phyloP scores from a whole-genome alignment of 2,113 vertebrate species.

The Varanus komodoensis region DNA sequence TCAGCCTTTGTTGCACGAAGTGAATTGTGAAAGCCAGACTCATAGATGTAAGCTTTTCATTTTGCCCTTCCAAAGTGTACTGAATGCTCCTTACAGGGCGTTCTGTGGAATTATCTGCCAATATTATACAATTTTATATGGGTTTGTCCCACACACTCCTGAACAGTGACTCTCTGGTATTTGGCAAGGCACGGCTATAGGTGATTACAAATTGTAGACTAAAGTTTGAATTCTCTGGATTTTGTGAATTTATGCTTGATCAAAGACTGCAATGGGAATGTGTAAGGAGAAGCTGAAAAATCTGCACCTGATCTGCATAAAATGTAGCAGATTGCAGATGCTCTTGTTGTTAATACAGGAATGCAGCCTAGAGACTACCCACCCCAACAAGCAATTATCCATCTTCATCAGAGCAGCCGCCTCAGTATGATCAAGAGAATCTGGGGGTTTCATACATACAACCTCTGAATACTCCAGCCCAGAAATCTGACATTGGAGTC shows the following conservation, averaged over 20 bases:
- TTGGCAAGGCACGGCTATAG: neutral
- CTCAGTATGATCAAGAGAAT: neutral
- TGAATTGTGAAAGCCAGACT: conserved; percentile 40
- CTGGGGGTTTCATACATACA: neutral
- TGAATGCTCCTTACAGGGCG: conserved; percentile 29
- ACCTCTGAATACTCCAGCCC: neutral
- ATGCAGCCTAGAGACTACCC: conserved; percentile 63
- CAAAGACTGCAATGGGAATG: conserved; percentile 32
- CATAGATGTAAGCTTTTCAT: neutral
- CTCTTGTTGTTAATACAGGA: conserved; percentile 56
- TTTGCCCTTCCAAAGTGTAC: conserved; percentile 22
- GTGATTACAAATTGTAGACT: neutral
- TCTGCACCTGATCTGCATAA: conserved; percentile 65
- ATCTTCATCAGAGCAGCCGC: neutral
- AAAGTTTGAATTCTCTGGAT: conserved; percentile 37
- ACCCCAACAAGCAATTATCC: conserved; percentile 47
- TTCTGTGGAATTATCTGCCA: neutral
- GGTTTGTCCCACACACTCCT: conserved; percentile 30
- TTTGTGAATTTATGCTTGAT: conserved; percentile 60
- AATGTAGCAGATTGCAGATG: conserved; percentile 64
- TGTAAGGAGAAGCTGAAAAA: conserved; percentile 62
- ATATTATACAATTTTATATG: neutral
- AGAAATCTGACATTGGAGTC: neutral
- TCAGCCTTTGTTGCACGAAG: conserved; percentile 32
- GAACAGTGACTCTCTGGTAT: conserved; percentile 18